A percentile compares a stretch with the other conserved stretches of the same genome.
phyloP scores from a whole-genome alignment of 2,797 vertebrate species.

The Mormyrops attenuatus region DNA sequence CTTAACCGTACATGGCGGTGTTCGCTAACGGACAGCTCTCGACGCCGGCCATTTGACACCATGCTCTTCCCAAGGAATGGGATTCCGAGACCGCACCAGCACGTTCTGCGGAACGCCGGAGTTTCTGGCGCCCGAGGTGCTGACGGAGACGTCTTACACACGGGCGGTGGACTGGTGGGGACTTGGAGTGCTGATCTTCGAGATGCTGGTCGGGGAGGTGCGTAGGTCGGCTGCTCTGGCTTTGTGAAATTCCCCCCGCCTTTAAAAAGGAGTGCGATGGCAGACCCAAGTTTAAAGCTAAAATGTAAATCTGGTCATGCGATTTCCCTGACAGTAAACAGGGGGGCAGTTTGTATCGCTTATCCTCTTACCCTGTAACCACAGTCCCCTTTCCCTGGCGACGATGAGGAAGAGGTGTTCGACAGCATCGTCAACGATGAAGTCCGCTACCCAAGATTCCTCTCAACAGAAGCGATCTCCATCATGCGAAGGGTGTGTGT shows the following conservation, averaged over 20 bases:
- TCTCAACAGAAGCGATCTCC: conserved; percentile 96
- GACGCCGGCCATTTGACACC: not conserved
- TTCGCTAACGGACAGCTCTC: not conserved
- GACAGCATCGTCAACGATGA: conserved; percentile 99
- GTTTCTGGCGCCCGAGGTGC: conserved; percentile 93
- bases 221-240: conserved; percentile 32
- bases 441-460: conserved; percentile 92
- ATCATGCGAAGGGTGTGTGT: conserved; percentile 92
- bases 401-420: conserved; percentile 98
- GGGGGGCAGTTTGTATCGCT: not conserved
- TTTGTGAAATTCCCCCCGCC: not conserved
- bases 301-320: not conserved
- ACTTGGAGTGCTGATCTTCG: conserved; percentile 95
- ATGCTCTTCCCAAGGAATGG: conserved; percentile 75
- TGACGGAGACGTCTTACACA: conserved; percentile 97
- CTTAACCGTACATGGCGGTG: not conserved
- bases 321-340: not conserved
- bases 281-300: not conserved
- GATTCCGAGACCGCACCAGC: conserved; percentile 93
- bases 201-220: conserved; percentile 99
- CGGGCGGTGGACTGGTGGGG: conserved; percentile 99
- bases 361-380: conserved; percentile 12
- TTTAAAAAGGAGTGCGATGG: not conserved
- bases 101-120: conserved; percentile 97
- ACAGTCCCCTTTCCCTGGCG: conserved; percentile 95